Conservation (phyloP, 2,113 vertebrate species). For the Myanophis thanlyinensis region DNA sequence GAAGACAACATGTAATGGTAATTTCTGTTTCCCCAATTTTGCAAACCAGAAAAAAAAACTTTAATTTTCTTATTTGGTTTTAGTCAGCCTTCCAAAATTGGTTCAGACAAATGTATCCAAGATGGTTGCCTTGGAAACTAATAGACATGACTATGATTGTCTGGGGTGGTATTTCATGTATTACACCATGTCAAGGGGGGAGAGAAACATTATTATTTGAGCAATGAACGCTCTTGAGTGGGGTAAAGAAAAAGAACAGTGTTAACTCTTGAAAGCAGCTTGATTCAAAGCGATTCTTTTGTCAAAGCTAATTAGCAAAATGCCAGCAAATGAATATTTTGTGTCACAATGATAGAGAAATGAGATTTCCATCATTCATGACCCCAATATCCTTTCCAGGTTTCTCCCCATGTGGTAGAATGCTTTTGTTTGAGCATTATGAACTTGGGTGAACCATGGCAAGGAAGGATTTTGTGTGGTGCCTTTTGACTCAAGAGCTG, state of each 20-base stretch:
- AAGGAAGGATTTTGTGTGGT: not conserved
- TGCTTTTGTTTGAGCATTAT: not conserved
- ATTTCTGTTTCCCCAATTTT: constrained; percentile 8
- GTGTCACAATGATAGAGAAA: not conserved
- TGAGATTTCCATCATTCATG: not conserved
- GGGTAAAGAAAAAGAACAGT: not conserved
- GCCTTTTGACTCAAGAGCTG: not conserved
- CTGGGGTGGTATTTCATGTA: not conserved
- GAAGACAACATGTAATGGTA: accelerated
- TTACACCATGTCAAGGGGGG: constrained; percentile 31
- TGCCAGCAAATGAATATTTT: not conserved
- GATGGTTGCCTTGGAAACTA: constrained; percentile 63
- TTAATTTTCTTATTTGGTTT: constrained; percentile 3
- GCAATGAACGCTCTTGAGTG: constrained; percentile 7
- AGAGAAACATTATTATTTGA: not conserved
- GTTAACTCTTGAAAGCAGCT: not conserved
- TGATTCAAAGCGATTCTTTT: not conserved
- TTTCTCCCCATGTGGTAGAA: not conserved
- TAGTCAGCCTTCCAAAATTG: constrained; percentile 25
- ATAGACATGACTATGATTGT: constrained; percentile 17
- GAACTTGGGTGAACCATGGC: not conserved
- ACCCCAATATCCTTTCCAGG: not conserved
- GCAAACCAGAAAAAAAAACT: constrained; percentile 4
- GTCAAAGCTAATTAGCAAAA: not conserved
- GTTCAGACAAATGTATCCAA: constrained; percentile 23